Evolutionary conservation across 2,113 vertebrate genomes (phyloP).

Genomic region (Amazona guildingii): DNA sequence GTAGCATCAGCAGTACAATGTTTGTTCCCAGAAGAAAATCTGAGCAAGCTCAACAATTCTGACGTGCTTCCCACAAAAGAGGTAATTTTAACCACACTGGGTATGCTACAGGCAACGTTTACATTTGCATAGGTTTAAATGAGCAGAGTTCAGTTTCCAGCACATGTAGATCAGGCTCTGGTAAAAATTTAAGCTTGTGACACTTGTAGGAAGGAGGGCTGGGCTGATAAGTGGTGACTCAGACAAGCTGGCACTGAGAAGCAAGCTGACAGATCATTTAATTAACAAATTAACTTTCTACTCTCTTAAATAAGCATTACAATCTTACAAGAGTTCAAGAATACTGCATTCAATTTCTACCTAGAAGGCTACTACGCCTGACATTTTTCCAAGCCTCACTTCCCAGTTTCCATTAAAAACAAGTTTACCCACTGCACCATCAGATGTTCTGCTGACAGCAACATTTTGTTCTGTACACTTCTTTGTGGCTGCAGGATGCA

Average conservation of each 20-base stretch:
- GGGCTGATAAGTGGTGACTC: slow-evolving; percentile 39
- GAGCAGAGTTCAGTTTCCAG: background rate
- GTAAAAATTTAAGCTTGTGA: background rate
- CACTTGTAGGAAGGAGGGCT: background rate
- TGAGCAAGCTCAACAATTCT: background rate
- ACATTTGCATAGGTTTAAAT: background rate
- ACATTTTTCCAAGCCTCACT: slow-evolving; percentile 24
- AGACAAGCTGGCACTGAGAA: slow-evolving; percentile 38
- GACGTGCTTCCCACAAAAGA: background rate
- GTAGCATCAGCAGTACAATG: background rate
- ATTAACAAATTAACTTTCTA: slow-evolving; percentile 54
- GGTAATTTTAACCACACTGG: background rate
- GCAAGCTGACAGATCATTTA: slow-evolving; percentile 36
- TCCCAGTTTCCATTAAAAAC: slow-evolving; percentile 34
- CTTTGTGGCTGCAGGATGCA: background rate
- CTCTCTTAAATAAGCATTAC: slow-evolving; percentile 45
- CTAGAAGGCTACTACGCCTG: background rate
- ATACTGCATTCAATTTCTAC: background rate
- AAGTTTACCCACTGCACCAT: slow-evolving; percentile 31
- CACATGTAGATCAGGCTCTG: background rate
- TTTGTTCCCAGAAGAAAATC: background rate
- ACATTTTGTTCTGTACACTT: background rate
- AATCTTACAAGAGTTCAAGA: background rate
- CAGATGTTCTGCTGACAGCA: slow-evolving; percentile 32
- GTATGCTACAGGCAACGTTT: background rate